Evolutionary conservation across 2,113 vertebrate genomes (phyloP).

Genomic region (Hemibates koningsi): DNA sequence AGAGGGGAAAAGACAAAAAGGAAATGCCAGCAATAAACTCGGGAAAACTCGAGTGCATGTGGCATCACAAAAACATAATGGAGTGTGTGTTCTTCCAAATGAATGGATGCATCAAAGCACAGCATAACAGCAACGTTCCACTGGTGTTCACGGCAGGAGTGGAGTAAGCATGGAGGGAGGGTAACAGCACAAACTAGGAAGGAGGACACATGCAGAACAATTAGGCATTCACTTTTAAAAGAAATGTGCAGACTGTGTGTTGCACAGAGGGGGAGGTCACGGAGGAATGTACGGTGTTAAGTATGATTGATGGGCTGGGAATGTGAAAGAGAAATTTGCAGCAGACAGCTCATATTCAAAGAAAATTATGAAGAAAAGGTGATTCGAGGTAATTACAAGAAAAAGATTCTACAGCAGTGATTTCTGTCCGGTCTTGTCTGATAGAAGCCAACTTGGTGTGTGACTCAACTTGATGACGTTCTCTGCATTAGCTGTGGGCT

Average conservation of each 20-base stretch:
- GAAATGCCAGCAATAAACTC: not conserved
- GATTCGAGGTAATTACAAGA: not conserved
- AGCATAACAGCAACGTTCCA: not conserved
- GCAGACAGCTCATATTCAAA: not conserved
- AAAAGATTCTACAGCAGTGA: not conserved
- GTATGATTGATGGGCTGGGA: not conserved
- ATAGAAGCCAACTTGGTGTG: not conserved
- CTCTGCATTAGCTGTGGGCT: not conserved
- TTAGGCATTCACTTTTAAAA: not conserved
- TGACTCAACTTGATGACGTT: slow-evolving; percentile 11
- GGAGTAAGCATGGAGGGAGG: not conserved
- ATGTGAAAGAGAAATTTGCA: not conserved
- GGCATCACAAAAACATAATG: not conserved
- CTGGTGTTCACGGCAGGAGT: slow-evolving; percentile 6
- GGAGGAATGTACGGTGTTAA: not conserved
- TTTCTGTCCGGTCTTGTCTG: not conserved
- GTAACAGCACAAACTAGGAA: not conserved
- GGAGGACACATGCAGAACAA: not conserved
- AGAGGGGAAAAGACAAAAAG: not conserved
- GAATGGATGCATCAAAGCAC: slow-evolving; percentile 1
- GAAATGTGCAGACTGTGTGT: not conserved
- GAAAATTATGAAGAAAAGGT: not conserved
- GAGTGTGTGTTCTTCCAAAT: not conserved
- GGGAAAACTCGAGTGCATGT: not conserved
- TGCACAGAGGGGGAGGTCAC: not conserved